These are phyloP conservation scores for Pachyuromys duprasi DNA, from an alignment of 2,797 vertebrate species.

Conservation along the genomic window DNA sequence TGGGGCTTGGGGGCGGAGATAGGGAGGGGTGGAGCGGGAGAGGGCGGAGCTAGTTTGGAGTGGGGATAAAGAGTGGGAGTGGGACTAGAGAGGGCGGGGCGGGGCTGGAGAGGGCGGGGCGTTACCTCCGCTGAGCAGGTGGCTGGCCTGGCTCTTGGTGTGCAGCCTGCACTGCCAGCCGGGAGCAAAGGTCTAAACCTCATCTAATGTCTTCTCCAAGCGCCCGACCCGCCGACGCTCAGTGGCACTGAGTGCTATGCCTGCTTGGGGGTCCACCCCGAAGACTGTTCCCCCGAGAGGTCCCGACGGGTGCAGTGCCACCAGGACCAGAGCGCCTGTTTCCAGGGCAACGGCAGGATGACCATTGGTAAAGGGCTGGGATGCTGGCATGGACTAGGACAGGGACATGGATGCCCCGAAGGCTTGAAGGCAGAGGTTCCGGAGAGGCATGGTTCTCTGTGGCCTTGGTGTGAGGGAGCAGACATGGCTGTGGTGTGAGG, in stretches of 20 bases:
- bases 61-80: too few relatives aligned
- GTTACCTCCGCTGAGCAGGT: background rate
- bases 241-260: conserved; percentile 78
- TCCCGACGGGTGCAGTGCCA: conserved; percentile 72
- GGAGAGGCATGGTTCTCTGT: background rate
- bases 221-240: conserved; percentile 67
- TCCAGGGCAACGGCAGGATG: conserved; percentile 77
- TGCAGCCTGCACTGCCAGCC: fast-evolving
- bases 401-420: background rate
- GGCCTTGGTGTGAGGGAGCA: background rate
- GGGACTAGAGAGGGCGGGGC: background rate
- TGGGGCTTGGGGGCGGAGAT: background rate
- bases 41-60: background rate
- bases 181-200: fast-evolving
- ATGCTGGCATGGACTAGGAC: background rate
- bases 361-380: conserved; percentile 65
- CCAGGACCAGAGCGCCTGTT: conserved; percentile 76
- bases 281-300: conserved; percentile 67
- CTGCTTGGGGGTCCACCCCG: conserved; percentile 63
- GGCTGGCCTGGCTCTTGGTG: background rate
- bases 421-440: background rate
- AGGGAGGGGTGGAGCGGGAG: fast-evolving
- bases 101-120: background rate
- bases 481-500: background rate
- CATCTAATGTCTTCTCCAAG: background rate